Evolutionary conservation across 2,113 vertebrate genomes (phyloP), one percentile per base, ranked within the genome.

Genomic region (Cercopithecus mona): DNA sequence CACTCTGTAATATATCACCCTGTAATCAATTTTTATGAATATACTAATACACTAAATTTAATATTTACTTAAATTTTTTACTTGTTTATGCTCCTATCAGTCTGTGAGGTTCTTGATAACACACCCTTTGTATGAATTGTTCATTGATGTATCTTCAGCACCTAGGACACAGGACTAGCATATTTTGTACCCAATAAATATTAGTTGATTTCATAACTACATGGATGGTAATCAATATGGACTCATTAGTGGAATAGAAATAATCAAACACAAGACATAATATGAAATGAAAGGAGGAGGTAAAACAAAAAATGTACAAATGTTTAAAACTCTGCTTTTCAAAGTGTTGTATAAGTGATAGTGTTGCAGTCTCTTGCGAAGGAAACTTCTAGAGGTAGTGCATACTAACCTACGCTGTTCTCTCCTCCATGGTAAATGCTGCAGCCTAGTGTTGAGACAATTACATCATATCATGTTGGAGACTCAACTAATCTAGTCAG

Each of bases 11-110:
- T 79, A 48, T 57, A 83, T 84, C 38, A 81, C 11, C 0, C 81
- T 86, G 9, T 55, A 73, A 86, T 90, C 50, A 73, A 82, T 83
- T 25, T 88, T 72, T 90, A 14, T 88, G 70, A 93, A 40, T 10
- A 59, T 30, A 52, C 2, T 20, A 13, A 76, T 96, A 25, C 11
- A 40, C 12, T 94, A 82, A 87, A 90, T 55, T 61, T 22, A 88
- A 52, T 30, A 79, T 35, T 59, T 50, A 40, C 11, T 61, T 89
- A 6, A 22, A 20, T 35, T 73, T 18, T 82, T 90, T 73, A 81
- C 45, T 89, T 57, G 0, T 50, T 97, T 81, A n/a, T n/a, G 7
- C 0, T 25, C 6, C 22, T 59, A 57, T 68, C n/a, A 40, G 10
- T 59, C 80, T 61, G 5, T 9, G 70, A 78, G 43, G 2, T 30